Percentiles rank a stretch among this genome's conserved stretches.
Evolutionary conservation across 2,113 vertebrate species (phyloP).

Genomic region (Capra hircus): DNA sequence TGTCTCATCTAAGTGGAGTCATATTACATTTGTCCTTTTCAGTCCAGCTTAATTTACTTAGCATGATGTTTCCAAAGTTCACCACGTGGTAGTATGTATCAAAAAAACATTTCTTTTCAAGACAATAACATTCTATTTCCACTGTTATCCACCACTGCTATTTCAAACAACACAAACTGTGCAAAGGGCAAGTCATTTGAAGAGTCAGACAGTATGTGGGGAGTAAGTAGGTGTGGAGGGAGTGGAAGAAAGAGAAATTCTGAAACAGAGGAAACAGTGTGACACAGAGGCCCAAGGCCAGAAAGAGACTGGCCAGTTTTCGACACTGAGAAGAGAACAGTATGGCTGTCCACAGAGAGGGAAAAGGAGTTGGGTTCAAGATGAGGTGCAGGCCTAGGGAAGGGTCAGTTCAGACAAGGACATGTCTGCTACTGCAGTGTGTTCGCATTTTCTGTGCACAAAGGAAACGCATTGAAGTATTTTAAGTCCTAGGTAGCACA

Average conservation of each 20-base stretch:
- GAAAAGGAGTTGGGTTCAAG: not conserved
- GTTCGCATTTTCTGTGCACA: not conserved
- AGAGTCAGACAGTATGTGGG: not conserved
- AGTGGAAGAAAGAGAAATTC: not conserved
- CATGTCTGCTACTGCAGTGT: not conserved
- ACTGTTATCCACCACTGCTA: not conserved
- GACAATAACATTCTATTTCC: not conserved
- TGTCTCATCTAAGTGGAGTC: not conserved
- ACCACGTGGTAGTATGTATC: not conserved
- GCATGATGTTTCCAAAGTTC: not conserved
- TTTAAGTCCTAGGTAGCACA: not conserved
- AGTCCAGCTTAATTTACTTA: not conserved
- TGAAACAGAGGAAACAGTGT: not conserved
- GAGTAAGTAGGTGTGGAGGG: fast-evolving
- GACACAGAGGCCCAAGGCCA: not conserved
- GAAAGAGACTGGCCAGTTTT: not conserved
- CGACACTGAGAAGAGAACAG: fast-evolving
- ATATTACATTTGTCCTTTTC: not conserved
- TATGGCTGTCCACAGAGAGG: no score
- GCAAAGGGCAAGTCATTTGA: not conserved
- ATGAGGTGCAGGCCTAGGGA: fast-evolving
- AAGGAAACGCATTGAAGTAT: not conserved
- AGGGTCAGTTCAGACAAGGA: not conserved
- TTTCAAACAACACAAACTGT: not conserved
- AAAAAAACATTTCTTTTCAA: not conserved